phyloP scores from a whole-genome alignment of 2,888 invertebrate species.

The Phaonia tiefii region DNA sequence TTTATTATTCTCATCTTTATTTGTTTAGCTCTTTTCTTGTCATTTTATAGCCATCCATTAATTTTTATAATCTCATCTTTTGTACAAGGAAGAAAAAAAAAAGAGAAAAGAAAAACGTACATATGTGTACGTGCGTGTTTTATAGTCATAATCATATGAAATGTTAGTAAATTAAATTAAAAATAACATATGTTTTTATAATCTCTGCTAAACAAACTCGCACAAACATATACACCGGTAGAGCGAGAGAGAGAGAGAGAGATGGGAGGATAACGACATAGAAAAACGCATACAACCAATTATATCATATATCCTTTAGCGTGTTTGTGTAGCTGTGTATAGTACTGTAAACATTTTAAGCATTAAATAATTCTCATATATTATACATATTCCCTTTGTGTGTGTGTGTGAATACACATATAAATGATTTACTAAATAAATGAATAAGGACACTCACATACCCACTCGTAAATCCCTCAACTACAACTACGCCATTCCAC shows the following conservation, averaged over 20 bases:
- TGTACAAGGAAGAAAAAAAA: neutral
- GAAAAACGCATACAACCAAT: too few species aligned
- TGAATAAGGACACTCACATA: neutral
- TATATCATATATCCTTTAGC: too few species aligned
- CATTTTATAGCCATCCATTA: slow-evolving; percentile 26
- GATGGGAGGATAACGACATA: too few species aligned
- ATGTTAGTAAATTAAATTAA: slow-evolving; percentile 42
- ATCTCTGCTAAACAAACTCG: slow-evolving; percentile 15
- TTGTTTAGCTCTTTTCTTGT: neutral
- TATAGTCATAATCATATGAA: slow-evolving; percentile 24
- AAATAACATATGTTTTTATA: slow-evolving; percentile 47
- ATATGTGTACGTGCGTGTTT: slow-evolving; percentile 19
- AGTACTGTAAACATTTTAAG: slow-evolving; percentile 30
- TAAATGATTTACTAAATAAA: neutral
- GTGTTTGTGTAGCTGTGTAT: neutral
- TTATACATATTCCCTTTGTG: slow-evolving; percentile 1
- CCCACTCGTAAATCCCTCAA: neutral
- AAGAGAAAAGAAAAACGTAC: neutral
- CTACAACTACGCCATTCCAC: neutral
- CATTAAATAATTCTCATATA: slow-evolving; percentile 53
- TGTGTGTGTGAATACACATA: neutral
- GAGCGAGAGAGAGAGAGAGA: too few species aligned
- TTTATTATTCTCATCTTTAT: slow-evolving; percentile 9
- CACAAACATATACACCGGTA: neutral
- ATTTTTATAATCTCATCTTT: slow-evolving; percentile 26